Base-by-base conservation (phyloP, 2,888 invertebrate genomes). In the Thyatira batis region DNA sequence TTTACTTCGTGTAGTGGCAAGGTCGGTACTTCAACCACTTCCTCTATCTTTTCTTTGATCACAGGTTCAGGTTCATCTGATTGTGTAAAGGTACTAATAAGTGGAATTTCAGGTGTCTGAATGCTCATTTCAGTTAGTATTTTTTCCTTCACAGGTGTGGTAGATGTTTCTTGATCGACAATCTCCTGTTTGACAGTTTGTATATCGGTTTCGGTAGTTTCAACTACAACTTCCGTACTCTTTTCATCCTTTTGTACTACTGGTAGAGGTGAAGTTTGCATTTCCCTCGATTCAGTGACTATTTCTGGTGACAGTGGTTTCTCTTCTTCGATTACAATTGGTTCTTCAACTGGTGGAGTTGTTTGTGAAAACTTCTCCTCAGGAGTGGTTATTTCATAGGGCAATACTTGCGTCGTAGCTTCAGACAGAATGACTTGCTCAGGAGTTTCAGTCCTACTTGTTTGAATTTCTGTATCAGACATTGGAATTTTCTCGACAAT, bases 331-430 rank as follows among this genome's bases (percentile, higher is more conserved):
- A 73, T 61, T 49, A 79, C 72, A 9, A 69, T 55, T 49, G 64
- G 54, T 62, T 76, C 79, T 53, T 79, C 74, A 23, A 75, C 60
- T 3, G 84, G 81, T 49, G 89, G 82, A 17, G 86, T 78, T 17
- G 93, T 93, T 69, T 93, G 93, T 45, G 92, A 90, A 62, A 87
- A 92, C 54, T 87, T 92, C 63, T 93, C 92, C 66, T 84, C 88
- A 3, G 87, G 85, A 54, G 65, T 63, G 21, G 54, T 62, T 33
- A 88, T 86, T 52, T 91, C 89, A 49, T 85, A 82, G 17, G 87
- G 79, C 52, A 87, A 71, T n/a, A 94, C 93, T 76, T 93, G 94
- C 39, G 93, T 93, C 28, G 88, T 90, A 2, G 92, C 93, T 81
- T 94, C 94, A 25, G 87, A 80, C 46, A 91, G 85, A 20, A 78